phyloP scores from a whole-genome alignment of 2,888 invertebrate genomes.

The Subacronicta megacephala region DNA sequence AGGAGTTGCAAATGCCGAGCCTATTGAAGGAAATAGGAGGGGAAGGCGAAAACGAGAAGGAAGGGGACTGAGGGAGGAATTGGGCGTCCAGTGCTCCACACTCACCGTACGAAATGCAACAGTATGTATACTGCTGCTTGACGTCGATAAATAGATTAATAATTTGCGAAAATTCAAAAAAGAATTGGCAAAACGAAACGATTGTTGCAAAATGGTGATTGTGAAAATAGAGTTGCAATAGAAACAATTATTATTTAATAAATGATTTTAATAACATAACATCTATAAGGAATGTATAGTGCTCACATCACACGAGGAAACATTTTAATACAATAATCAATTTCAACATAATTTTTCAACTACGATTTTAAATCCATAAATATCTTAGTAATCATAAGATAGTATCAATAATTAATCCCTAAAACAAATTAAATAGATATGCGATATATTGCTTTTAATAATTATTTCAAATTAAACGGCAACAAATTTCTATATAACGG shows the following conservation, averaged over 20 bases:
- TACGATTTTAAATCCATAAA: slow-evolving; percentile 33
- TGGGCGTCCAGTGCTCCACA: no score
- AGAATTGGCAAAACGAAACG: no score
- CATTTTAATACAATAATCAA: slow-evolving; percentile 30
- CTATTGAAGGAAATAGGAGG: no score
- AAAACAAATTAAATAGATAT: slow-evolving; percentile 53
- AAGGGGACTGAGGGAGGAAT: no score
- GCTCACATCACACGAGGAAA: slow-evolving; percentile 39
- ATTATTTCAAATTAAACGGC: slow-evolving; percentile 33
- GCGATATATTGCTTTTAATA: slow-evolving; percentile 52
- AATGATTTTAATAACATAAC: slow-evolving; percentile 56
- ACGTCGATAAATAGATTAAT: no score
- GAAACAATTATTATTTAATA: slow-evolving; percentile 27
- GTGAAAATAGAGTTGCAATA: no score
- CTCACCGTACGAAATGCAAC: no score
- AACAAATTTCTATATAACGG: slow-evolving; percentile 18
- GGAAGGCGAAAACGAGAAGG: no score
- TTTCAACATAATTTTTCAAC: slow-evolving; percentile 29
- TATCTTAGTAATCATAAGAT: slow-evolving; percentile 40
- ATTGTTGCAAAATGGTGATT: no score
- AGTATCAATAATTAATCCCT: slow-evolving; percentile 28
- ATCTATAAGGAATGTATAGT: slow-evolving; percentile 51
- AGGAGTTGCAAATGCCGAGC: no score
- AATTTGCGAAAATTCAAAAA: no score
- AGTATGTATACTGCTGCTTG: no score